Conservation (phyloP, 2,113 vertebrate species). For the Passer domesticus region DNA sequence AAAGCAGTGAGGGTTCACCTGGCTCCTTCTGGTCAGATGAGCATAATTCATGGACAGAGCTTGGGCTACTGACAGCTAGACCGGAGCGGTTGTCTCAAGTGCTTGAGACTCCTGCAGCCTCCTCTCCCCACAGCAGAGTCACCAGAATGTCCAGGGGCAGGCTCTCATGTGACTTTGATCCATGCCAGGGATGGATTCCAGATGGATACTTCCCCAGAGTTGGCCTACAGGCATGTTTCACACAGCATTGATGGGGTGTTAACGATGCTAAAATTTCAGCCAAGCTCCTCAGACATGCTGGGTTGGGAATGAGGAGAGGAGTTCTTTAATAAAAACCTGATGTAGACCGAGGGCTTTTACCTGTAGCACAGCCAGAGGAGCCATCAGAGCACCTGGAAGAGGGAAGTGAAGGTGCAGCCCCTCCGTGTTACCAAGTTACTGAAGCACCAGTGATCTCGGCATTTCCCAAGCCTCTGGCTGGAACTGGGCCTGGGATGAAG, state of each 20-base stretch:
- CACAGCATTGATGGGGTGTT: constrained; percentile 54
- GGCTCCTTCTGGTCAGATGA: neutral
- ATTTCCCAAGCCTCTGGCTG: neutral
- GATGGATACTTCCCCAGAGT: neutral
- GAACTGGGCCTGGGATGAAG: neutral
- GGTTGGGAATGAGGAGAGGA: neutral
- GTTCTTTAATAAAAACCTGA: neutral
- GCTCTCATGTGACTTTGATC: constrained; percentile 26
- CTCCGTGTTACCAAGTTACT: neutral
- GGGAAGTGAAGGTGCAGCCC: neutral
- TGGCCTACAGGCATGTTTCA: constrained; percentile 12
- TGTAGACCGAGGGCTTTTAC: neutral
- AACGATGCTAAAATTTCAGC: constrained; percentile 53
- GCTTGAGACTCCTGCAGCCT: neutral
- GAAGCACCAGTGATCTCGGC: neutral
- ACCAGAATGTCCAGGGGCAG: neutral
- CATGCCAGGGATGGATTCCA: constrained; percentile 55
- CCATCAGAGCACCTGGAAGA: neutral
- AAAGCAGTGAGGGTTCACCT: neutral
- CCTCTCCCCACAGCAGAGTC: neutral
- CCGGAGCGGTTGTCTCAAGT: neutral
- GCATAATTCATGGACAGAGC: neutral
- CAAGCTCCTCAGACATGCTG: neutral
- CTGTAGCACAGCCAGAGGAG: neutral
- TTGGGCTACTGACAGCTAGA: neutral